A percentile compares a stretch with the other conserved stretches of the same genome.
Evolutionary conservation across 2,113 vertebrate species (phyloP).

Genomic region (Machaerirhynchus nigripectus): DNA sequence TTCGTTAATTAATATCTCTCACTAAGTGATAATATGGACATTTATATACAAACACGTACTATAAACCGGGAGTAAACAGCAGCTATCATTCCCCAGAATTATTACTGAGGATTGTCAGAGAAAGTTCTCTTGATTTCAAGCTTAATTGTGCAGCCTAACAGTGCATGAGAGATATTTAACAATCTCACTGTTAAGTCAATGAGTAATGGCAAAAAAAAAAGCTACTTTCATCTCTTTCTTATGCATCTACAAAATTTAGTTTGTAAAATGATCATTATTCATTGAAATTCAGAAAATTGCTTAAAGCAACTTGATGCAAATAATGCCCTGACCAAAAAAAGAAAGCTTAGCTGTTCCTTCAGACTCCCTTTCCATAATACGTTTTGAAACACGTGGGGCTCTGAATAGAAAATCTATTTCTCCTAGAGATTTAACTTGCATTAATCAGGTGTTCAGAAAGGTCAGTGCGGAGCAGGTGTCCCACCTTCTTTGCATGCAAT

Average conservation of each 20-base stretch:
- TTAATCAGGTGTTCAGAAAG: neutral
- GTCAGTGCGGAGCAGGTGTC: neutral
- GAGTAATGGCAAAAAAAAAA: neutral
- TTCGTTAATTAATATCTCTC: neutral
- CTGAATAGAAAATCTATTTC: neutral
- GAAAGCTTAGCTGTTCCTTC: neutral
- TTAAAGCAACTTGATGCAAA: slow-evolving; percentile 36
- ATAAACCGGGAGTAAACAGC: slow-evolving; percentile 24
- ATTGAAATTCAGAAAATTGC: slow-evolving; percentile 20
- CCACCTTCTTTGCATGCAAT: neutral
- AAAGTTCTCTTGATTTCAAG: slow-evolving; percentile 49
- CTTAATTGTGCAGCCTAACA: slow-evolving; percentile 42
- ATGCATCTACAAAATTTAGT: slow-evolving; percentile 56
- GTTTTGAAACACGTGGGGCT: neutral
- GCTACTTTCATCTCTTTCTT: slow-evolving; percentile 11
- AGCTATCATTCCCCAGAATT: slow-evolving; percentile 7
- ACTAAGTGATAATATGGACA: neutral
- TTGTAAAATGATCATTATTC: slow-evolving; percentile 48
- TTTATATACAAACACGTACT: neutral
- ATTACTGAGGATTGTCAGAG: slow-evolving; percentile 12
- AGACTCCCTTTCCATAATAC: neutral
- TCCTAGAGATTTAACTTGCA: neutral
- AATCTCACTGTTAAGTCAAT: slow-evolving; percentile 28
- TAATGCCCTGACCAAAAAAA: neutral
- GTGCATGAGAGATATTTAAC: slow-evolving; percentile 36